Evolutionary conservation across 2,113 vertebrate species (phyloP).

Genomic region (Dicentrarchus labrax): DNA sequence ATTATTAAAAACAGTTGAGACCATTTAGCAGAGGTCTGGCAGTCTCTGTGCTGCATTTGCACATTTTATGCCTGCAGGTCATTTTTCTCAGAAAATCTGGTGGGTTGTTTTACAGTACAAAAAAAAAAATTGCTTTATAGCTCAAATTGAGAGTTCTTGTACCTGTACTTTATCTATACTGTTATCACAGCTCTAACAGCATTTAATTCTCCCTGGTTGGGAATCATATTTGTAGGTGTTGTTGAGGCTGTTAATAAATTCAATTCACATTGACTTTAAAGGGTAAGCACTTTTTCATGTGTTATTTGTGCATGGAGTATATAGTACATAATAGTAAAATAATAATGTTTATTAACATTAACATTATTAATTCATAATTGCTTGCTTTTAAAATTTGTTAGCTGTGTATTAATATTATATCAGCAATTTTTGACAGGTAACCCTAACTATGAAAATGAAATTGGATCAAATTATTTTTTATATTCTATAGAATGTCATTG

Average conservation of each 20-base stretch:
- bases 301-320: not conserved
- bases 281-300: too few species aligned
- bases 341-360: too few species aligned
- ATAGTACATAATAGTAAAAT: too few species aligned
- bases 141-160: not conserved
- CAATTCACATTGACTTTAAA: too few species aligned
- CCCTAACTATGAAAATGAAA: too few species aligned
- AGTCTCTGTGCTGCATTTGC: not conserved
- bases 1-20: not conserved
- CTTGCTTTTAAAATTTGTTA: not conserved
- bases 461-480: not conserved
- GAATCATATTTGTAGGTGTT: not conserved
- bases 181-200: not conserved
- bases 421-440: not conserved
- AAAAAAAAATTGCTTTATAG: not conserved
- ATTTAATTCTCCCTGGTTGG: not conserved
- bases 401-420: not conserved
- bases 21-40: not conserved
- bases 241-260: too few species aligned
- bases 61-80: not conserved
- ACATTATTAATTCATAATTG: not conserved
- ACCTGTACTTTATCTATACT: not conserved
- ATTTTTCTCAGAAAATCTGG: too few species aligned
- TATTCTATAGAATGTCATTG: not conserved
- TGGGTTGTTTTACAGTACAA: not conserved